Percentiles rank a stretch among this genome's conserved stretches.
phyloP scores from a whole-genome alignment of 2,888 invertebrate species.

The Zaprionus bogoriensis region DNA sequence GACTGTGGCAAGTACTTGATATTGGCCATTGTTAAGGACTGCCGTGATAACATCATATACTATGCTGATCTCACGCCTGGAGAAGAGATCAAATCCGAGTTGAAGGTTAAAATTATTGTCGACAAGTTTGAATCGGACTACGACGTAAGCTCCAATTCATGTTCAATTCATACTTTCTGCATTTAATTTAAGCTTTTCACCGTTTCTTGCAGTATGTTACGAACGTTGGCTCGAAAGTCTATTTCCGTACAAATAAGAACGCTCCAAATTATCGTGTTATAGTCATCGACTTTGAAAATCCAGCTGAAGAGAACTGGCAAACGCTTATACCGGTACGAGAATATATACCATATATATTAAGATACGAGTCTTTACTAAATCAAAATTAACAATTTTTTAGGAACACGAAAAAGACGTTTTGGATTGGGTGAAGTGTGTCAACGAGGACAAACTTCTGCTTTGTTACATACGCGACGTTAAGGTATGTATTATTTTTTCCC shows the following conservation, averaged over 20 bases:
- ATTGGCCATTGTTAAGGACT: constrained; percentile 92
- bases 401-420: constrained; percentile 94
- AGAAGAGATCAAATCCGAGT: constrained; percentile 86
- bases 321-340: constrained; percentile 88
- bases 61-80: constrained; percentile 89
- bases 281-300: constrained; percentile 90
- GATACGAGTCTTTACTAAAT: too few species aligned
- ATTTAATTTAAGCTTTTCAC: not conserved
- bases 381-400: constrained; percentile 40
- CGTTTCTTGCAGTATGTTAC: constrained; percentile 90
- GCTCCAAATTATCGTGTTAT: constrained; percentile 96
- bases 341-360: too few species aligned
- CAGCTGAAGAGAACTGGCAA: constrained; percentile 90
- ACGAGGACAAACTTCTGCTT: constrained; percentile 92
- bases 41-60: constrained; percentile 95
- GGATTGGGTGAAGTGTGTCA: constrained; percentile 93
- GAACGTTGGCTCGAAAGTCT: constrained; percentile 91
- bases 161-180: not conserved
- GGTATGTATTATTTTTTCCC: constrained; percentile 84
- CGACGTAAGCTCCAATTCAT: constrained; percentile 85
- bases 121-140: constrained; percentile 96
- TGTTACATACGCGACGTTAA: constrained; percentile 97
- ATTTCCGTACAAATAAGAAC: constrained; percentile 96
- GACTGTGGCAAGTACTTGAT: constrained; percentile 96
- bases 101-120: constrained; percentile 91